phyloP scores from a whole-genome alignment of 2,888 invertebrate genomes.

The Eupsilia transversa region DNA sequence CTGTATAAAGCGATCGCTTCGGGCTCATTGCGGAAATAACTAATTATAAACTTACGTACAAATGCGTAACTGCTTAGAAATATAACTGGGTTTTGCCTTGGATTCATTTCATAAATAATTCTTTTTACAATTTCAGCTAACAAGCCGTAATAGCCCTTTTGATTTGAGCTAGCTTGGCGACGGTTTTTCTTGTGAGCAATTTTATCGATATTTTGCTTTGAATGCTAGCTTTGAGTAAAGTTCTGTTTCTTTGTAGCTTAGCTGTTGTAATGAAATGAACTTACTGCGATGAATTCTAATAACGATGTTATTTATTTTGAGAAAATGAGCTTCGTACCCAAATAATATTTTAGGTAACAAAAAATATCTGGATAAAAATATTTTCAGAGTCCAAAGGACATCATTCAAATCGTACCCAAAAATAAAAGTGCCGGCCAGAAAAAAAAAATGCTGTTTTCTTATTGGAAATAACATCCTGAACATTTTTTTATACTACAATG shows the following conservation, averaged over 20 bases:
- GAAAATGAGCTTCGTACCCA: background rate
- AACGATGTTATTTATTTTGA: no score
- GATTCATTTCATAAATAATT: slow-evolving; percentile 48
- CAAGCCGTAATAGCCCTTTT: slow-evolving; percentile 43
- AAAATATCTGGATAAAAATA: background rate
- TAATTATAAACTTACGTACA: slow-evolving; percentile 73
- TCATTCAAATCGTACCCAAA: no score
- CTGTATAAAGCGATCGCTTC: slow-evolving; percentile 71
- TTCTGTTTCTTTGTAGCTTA: background rate
- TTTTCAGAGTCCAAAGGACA: background rate
- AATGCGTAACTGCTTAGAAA: slow-evolving; percentile 49
- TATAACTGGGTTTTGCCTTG: slow-evolving; percentile 35
- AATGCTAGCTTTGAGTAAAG: background rate
- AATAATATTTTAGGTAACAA: background rate
- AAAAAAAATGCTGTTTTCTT: no score
- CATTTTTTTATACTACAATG: no score
- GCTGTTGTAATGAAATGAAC: background rate
- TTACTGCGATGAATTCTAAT: background rate
- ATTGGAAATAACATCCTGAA: no score
- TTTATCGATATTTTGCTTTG: slow-evolving; percentile 23
- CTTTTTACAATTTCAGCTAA: slow-evolving; percentile 41
- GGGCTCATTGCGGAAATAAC: slow-evolving; percentile 72
- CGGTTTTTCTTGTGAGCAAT: slow-evolving; percentile 32
- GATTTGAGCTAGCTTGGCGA: slow-evolving; percentile 40
- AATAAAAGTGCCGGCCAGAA: no score